A percentile compares a stretch with the other conserved stretches of the same genome.
Evolutionary conservation across 30 jellyfish, hydroid and myxozoan species (phyloP).

Genomic region (Pseudorhiza aurosa): DNA sequence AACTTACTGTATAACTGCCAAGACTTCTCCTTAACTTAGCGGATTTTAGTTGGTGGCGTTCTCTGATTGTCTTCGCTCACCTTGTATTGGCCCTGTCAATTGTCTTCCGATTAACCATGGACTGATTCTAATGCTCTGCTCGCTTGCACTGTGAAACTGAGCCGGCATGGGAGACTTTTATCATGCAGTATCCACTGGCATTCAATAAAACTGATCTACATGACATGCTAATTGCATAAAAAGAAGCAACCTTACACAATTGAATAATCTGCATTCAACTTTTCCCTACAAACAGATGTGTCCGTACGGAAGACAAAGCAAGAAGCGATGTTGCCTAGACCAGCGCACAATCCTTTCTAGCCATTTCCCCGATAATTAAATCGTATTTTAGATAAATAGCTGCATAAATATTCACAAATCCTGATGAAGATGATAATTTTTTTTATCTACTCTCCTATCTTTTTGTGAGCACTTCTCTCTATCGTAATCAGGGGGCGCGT

Average conservation of each 20-base stretch:
- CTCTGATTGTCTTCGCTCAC: too few species aligned
- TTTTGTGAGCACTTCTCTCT: conserved; percentile 48
- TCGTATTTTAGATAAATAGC: conserved; percentile 25
- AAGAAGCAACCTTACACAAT: conserved; percentile 25
- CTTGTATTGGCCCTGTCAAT: too few species aligned
- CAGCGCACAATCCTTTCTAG: conserved; percentile 42
- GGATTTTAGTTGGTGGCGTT: too few species aligned
- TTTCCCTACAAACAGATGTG: conserved; percentile 53
- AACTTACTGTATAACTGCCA: too few species aligned
- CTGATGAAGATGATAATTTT: conserved; percentile 47
- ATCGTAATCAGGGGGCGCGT: conserved; percentile 72
- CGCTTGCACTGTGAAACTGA: conserved; percentile 2
- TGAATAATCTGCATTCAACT: conserved; percentile 45
- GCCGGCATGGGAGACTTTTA: conserved; percentile 16
- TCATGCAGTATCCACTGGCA: conserved; percentile 44
- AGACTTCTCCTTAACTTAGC: too few species aligned
- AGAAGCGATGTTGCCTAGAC: conserved; percentile 40
- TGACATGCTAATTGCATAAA: conserved; percentile 66
- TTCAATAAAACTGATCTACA: conserved; percentile 32
- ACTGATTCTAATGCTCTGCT: not conserved
- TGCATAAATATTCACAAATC: conserved; percentile 37
- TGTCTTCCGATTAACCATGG: too few species aligned
- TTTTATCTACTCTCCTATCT: conserved; percentile 56
- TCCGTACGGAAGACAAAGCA: conserved; percentile 25
- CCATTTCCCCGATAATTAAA: conserved; percentile 24